A percentile compares a stretch with the other conserved stretches of the same genome.
phyloP scores from a whole-genome alignment of 2,113 vertebrate species.

The Hypocryptadius cinnamomeus region DNA sequence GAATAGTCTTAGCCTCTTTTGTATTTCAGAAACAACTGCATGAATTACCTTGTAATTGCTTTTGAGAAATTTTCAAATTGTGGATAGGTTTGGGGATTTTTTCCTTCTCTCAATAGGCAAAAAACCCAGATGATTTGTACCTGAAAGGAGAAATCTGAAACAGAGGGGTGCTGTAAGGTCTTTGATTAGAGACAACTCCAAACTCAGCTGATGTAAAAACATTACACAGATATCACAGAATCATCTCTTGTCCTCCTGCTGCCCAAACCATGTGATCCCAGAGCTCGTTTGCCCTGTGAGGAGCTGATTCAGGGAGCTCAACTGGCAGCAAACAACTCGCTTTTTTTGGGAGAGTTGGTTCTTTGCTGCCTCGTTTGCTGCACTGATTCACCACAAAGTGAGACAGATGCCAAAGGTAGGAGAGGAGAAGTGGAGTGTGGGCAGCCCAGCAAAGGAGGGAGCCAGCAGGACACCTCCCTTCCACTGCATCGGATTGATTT shows the following conservation, averaged over 20 bases:
- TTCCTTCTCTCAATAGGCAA: background rate
- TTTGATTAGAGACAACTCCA: background rate
- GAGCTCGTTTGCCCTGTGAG: background rate
- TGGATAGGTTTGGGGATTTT: background rate
- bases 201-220: background rate
- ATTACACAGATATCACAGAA: accelerated
- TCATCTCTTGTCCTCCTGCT: background rate
- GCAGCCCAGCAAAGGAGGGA: background rate
- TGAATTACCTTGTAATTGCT: background rate
- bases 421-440: background rate
- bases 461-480: background rate
- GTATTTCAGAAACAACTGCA: background rate
- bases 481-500: background rate
- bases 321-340: background rate
- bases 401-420: background rate
- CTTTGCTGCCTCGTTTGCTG: background rate
- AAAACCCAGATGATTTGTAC: background rate
- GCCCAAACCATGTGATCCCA: background rate
- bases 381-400: slow-evolving; percentile 9
- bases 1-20: slow-evolving; percentile 5
- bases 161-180: background rate
- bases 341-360: background rate
- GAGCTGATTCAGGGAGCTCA: background rate
- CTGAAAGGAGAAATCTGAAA: background rate
- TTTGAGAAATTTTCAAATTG: background rate